Evolutionary conservation across 2,888 invertebrate species (phyloP).

Genomic region (Drosophila borborema): DNA sequence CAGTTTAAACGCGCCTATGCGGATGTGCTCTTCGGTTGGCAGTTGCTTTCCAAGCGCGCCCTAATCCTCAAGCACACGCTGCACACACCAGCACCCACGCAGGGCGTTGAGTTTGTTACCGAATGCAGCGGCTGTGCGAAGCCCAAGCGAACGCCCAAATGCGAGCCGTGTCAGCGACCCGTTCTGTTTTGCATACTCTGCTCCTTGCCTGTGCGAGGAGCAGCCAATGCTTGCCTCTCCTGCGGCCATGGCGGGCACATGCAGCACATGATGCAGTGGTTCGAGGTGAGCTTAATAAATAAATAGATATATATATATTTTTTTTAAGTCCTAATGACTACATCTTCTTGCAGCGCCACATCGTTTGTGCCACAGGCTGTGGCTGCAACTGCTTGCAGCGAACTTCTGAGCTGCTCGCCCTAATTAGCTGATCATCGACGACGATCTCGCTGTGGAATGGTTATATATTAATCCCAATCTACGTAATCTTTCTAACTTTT

Average conservation of each 20-base stretch:
- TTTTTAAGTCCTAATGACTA: too few species aligned
- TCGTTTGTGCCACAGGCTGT: conserved; percentile 95
- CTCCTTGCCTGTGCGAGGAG: conserved; percentile 93
- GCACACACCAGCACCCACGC: conserved; percentile 86
- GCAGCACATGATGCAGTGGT: conserved; percentile 93
- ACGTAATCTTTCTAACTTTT: conserved; percentile 12
- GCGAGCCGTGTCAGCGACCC: conserved; percentile 90
- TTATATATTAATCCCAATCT: conserved; percentile 3
- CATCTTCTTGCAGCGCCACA: conserved; percentile 86
- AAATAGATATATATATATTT: neutral
- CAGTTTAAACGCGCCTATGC: conserved; percentile 95
- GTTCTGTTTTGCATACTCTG: conserved; percentile 94
- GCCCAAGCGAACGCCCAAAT: conserved; percentile 89
- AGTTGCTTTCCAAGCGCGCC: conserved; percentile 91
- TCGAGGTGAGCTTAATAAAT: conserved; percentile 83
- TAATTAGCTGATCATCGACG: conserved; percentile 60
- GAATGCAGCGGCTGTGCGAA: conserved; percentile 90
- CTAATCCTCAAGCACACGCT: conserved; percentile 89
- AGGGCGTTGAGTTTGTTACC: conserved; percentile 90
- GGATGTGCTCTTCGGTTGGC: conserved; percentile 94
- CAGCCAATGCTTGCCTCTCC: conserved; percentile 93
- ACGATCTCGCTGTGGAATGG: conserved; percentile 8
- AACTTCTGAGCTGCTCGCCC: conserved; percentile 85
- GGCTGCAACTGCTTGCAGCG: conserved; percentile 94
- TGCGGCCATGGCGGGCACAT: conserved; percentile 98